Base-by-base conservation (phyloP, 2,797 vertebrate genomes). In the Naso thynnoides region DNA sequence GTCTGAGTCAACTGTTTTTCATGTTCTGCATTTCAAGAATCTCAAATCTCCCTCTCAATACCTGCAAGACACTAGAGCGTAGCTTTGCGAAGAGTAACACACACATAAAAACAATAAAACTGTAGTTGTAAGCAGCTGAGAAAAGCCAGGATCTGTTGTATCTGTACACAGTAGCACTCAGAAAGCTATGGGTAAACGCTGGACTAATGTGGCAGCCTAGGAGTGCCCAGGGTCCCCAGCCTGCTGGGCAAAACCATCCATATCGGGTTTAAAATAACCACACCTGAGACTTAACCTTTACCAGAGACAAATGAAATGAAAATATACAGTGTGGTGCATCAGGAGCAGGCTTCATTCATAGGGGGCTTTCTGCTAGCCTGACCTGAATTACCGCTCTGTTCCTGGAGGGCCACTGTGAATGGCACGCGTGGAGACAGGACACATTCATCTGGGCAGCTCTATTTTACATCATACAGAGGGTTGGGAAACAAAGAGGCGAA, bases 261-360 rank as follows among this genome's bases (percentile, higher is more conserved):
- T 95, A 94, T 94, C 85, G 83, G 91, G 92, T 95, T 95, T 94
- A 94, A 95, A 95, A 95, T 95, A 95, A 94, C 94, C 93, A 93
- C 94, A 86, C 93, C 90, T 88, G 94, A 95, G 94, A 95, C 92
- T 93, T 95, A 94, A 95, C 94, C 94, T 95, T 95, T 95, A 94
- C 88, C 91, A 92, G 93, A 94, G 93, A 95, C 92, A 94, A 95
- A 94, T 94, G 92, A 94, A 94, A 93, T 92, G 88, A 93, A 93
- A 93, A 91, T 92, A 92, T 92, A 92, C 91, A 88, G 88, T 84
- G 88, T 90, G 85, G 89, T 87, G 87, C 90, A 91, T 93, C 92
- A 88, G 91, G 89, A 93, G 90, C 91, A 86, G 93, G 86, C 85
- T 93, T 93, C 93, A 91, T 94, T 94, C 94, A 93, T 88, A 89